Base-by-base conservation (phyloP, 2,113 vertebrate genomes). In the Apistogramma diplotaenia region DNA sequence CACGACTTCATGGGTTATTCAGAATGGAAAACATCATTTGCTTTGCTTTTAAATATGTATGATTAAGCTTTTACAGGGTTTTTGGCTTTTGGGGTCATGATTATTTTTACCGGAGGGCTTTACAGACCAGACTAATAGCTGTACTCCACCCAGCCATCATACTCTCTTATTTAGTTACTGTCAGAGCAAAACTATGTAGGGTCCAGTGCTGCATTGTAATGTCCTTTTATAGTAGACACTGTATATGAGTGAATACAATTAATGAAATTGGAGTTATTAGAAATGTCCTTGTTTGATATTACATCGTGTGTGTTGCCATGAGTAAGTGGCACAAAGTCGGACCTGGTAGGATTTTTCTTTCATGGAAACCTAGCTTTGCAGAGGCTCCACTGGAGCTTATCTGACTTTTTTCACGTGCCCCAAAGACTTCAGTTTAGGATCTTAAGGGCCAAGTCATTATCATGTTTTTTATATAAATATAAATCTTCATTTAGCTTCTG, bases 101-200 rank as follows among this genome's bases (percentile, higher is more conserved):
- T 87, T 70, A 60, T 77, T 81, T 27, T 62, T 77, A 74, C 65
- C 21, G 65, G 53, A 46, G 27, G 58, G 54, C 71, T 81, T 74
- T 74, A 58, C 74, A 31, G 72, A 27, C 57, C 73, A 71, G 80
- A 46, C 56, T 49, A 70, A 85, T 59, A 65, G 37, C 40, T 49
- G 3, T 51, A 19, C 81, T 60, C 61, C 58, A 76, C 62, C 62
- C 21, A 73, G 27, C 57, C n/a, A 49, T 74, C 59, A 62, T 19
- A 49, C 23, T 49, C 15, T 23, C 62, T 49, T 3, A 49, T 49
- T 67, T 49, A 67, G 62, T 46, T 49, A 40, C 67, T 85, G 43
- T 78, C 33, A 51, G 43, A 74, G 35, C 51, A 76, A 75, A 72
- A 19, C 23, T 67, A 67, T 67, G 40, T 19, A 27, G 15, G 40